Base-by-base conservation (phyloP, 2,888 invertebrate genomes). In the Chalcis sispes region DNA sequence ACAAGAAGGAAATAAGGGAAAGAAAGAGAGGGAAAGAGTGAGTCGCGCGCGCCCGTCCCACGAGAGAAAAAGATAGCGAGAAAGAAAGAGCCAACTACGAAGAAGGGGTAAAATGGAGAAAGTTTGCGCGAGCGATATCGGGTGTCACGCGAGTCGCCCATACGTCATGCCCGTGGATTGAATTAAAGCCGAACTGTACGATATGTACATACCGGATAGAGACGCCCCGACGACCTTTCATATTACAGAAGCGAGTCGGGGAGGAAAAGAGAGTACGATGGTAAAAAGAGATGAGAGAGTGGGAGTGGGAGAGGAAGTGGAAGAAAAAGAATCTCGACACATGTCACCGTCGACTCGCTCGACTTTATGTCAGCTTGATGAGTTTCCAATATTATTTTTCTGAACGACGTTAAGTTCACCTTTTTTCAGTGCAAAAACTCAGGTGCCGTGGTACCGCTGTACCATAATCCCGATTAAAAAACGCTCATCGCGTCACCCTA, bases 331-430 rank as follows among this genome's bases (percentile, higher is more conserved):
- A 36, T 10, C 50, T n/a, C 20, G 27, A 54, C 61, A n/a, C 67
- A 71, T 79, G 65, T 64, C 72, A 67, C 70, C 71, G 73, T n/a
- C n/a, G n/a, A n/a, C n/a, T n/a, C n/a, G n/a, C n/a, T n/a, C n/a
- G n/a, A n/a, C n/a, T n/a, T n/a, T 80, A 72, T 72, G 79, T 77
- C 80, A 72, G 56, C 61, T 72, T 78, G 81, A 81, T 81, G 80
- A 82, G 77, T 82, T 81, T 81, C 79, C 82, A 75, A 81, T 82
- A 82, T 80, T 81, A 80, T 74, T 71, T 8, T 56, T 36, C 15
- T 42, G 8, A 7, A 36, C 36, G 36, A 10, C 5, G 36, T 10
- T 36, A 7, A 4, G 36, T 36, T 36, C 10, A 36, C 10, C 36
- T 36, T n/a, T n/a, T n/a, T n/a, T n/a, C n/a, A n/a, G n/a, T n/a